Conservation (phyloP, 2,113 vertebrate genomes). For the Noturus placidus region DNA sequence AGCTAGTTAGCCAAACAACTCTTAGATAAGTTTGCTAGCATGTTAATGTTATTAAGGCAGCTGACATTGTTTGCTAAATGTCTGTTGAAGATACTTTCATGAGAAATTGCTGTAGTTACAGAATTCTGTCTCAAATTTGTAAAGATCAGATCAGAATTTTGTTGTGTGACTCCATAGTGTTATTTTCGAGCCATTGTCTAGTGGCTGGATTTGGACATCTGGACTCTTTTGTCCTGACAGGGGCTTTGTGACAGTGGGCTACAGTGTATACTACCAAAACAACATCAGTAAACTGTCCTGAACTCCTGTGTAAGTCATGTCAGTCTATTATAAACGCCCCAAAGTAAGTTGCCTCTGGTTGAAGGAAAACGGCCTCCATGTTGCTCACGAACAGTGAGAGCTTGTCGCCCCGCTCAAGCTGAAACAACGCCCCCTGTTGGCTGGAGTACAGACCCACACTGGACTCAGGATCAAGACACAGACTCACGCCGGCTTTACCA, state of each 20-base stretch:
- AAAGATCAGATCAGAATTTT: neutral
- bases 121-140: neutral
- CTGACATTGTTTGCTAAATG: neutral
- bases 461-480: neutral
- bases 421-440: conserved; percentile 60
- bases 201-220: neutral
- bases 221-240: neutral
- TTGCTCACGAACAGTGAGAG: conserved; percentile 52
- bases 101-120: neutral
- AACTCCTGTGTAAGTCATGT: neutral
- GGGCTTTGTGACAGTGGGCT: neutral
- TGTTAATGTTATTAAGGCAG: neutral
- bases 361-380: conserved; percentile 46
- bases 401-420: conserved; percentile 51
- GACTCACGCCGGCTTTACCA: conserved; percentile 38
- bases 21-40: neutral
- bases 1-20: too few relatives aligned
- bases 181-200: neutral
- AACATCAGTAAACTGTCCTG: neutral
- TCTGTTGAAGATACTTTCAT: neutral
- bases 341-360: conserved; percentile 57
- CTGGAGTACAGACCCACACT: conserved; percentile 50
- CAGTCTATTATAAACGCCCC: conserved; percentile 59
- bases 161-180: neutral
- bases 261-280: neutral